Percentiles rank a stretch among this genome's conserved stretches.
phyloP scores from a whole-genome alignment of 1,140 invertebrate species.

The Aricia agestis region DNA sequence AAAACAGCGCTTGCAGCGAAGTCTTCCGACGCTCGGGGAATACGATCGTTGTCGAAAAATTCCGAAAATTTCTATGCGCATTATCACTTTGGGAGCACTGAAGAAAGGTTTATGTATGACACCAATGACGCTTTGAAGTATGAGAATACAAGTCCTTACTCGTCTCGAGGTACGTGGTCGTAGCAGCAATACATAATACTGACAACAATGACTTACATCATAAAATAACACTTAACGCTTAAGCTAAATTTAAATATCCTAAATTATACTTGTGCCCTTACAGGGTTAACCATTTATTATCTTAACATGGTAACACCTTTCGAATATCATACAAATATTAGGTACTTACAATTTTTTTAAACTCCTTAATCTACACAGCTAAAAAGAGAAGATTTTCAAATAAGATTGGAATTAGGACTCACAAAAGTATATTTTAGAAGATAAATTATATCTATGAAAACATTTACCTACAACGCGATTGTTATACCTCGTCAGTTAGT shows the following conservation, averaged over 20 bases:
- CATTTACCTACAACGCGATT: too few relatives aligned
- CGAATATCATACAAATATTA: not conserved
- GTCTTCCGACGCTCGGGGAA: too few relatives aligned
- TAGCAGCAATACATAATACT: slow-evolving; percentile 3
- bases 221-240: slow-evolving; percentile 1
- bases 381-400: not conserved
- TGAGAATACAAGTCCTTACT: not conserved
- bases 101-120: not conserved
- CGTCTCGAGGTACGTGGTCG: not conserved
- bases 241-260: not conserved
- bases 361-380: not conserved
- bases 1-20: too few relatives aligned
- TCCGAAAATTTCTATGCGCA: too few relatives aligned
- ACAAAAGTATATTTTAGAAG: too few relatives aligned
- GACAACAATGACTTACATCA: slow-evolving; percentile 13
- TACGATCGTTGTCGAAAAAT: too few relatives aligned
- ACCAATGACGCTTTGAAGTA: not conserved
- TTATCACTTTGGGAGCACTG: too few relatives aligned
- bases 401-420: not conserved
- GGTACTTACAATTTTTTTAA: not conserved
- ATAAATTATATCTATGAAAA: too few relatives aligned
- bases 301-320: slow-evolving; percentile 10
- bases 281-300: slow-evolving; percentile 13
- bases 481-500: not conserved
- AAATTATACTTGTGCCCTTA: slow-evolving; percentile 15